These are phyloP conservation scores for Stratiolaelaps scimitus DNA, from an alignment of 1,140 invertebrate genomes.

Conservation along the genomic window DNA sequence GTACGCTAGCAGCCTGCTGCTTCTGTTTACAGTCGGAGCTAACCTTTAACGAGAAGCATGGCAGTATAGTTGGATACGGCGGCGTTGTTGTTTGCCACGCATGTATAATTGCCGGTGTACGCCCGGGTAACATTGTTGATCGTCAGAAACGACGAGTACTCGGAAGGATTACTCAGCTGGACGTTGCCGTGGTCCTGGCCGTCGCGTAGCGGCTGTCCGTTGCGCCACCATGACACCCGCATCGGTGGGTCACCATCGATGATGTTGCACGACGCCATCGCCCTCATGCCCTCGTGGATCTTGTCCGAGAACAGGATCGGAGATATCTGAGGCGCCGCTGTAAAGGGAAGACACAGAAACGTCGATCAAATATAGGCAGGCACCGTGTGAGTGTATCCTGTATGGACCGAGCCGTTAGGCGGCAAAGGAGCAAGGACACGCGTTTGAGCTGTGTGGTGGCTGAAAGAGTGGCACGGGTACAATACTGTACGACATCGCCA, in stretches of 20 bases:
- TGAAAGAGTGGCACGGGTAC: too few species aligned
- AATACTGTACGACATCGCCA: too few species aligned
- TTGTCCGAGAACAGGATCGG: constrained; percentile 36
- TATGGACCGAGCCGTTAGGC: too few species aligned
- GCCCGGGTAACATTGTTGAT: constrained; percentile 58
- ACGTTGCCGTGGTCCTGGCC: constrained; percentile 31
- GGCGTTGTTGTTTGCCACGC: constrained; percentile 62
- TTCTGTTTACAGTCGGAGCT: not conserved
- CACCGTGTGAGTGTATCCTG: too few species aligned
- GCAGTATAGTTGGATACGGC: constrained; percentile 64
- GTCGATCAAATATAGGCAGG: too few species aligned
- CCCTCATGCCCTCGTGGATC: constrained; percentile 37
- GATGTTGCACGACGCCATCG: constrained; percentile 36
- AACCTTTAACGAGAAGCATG: constrained; percentile 69
- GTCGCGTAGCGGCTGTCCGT: constrained; percentile 48
- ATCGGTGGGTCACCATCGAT: constrained; percentile 52
- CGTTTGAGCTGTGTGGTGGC: too few species aligned
- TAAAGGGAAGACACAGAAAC: too few species aligned
- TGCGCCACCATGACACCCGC: constrained; percentile 61
- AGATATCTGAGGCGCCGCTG: constrained; percentile 36
- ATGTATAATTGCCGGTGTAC: constrained; percentile 66
- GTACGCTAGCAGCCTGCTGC: too few species aligned
- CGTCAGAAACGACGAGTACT: constrained; percentile 47
- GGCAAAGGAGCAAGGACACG: too few species aligned
- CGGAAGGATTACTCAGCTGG: constrained; percentile 35